Evolutionary conservation across 2,113 vertebrate genomes (phyloP).

Genomic region (Gavialis gangeticus): DNA sequence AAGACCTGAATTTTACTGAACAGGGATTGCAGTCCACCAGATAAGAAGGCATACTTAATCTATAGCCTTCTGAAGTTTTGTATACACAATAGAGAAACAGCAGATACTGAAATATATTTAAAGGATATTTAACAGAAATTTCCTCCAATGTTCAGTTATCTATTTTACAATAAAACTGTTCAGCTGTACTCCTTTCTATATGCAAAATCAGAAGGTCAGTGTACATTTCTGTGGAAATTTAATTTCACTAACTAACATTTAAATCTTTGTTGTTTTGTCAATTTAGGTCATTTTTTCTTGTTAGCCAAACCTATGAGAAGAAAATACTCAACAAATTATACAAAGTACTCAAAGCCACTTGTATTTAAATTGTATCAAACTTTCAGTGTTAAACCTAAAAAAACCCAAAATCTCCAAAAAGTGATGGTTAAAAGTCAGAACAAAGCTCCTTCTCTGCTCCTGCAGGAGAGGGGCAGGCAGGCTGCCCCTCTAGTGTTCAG

Average conservation of each 20-base stretch:
- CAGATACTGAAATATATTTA: neutral
- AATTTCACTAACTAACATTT: constrained; percentile 49
- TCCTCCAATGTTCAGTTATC: neutral
- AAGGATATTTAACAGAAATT: constrained; percentile 2
- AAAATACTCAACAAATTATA: constrained; percentile 53
- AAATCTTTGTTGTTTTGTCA: neutral
- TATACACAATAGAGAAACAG: neutral
- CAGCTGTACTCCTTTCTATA: constrained; percentile 29
- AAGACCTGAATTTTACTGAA: neutral
- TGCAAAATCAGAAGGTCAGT: constrained; percentile 12
- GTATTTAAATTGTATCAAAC: constrained; percentile 65
- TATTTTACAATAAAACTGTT: constrained; percentile 30
- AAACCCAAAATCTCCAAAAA: constrained; percentile 51
- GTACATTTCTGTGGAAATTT: constrained; percentile 40
- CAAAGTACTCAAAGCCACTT: constrained; percentile 60
- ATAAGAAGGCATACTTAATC: constrained; percentile 41
- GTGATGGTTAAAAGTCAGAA: constrained; percentile 33
- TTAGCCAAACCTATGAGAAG: constrained; percentile 30
- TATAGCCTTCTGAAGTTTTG: neutral
- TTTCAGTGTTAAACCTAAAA: constrained; percentile 75
- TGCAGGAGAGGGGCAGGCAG: neutral
- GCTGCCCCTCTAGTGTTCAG: constrained; percentile 30
- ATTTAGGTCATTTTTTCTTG: constrained; percentile 30
- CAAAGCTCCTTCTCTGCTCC: neutral
- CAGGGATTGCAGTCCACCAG: neutral